Evolutionary conservation across 2,797 vertebrate genomes (phyloP).

Genomic region (Aotus griseimembra): DNA sequence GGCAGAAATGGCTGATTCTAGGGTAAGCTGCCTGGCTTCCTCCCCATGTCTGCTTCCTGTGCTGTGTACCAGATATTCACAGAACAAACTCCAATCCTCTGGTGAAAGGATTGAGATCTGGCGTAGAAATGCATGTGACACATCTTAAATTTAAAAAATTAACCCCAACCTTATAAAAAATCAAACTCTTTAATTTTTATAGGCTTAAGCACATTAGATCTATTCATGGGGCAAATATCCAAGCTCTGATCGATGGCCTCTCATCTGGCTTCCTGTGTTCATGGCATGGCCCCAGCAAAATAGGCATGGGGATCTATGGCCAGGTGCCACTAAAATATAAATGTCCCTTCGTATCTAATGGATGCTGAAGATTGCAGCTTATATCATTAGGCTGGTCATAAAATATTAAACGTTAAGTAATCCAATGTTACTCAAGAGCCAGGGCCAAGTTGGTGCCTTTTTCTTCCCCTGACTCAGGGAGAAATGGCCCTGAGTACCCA

Average conservation of each 20-base stretch:
- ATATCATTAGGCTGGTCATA: conserved; percentile 19
- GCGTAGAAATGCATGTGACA: conserved; percentile 40
- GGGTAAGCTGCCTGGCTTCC: neutral
- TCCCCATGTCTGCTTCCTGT: neutral
- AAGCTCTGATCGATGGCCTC: conserved; percentile 46
- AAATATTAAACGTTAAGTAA: conserved; percentile 60
- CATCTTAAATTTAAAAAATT: conserved; percentile 45
- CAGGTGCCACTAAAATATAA: conserved; percentile 57
- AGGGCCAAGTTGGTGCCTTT: neutral
- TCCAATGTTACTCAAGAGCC: conserved; percentile 15
- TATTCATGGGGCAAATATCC: conserved; percentile 47
- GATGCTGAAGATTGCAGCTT: conserved; percentile 46
- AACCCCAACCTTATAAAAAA: conserved; percentile 43
- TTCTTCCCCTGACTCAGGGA: neutral
- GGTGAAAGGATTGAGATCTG: neutral
- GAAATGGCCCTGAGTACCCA: neutral
- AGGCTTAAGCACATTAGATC: neutral
- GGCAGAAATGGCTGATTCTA: neutral
- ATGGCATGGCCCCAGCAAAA: conserved; percentile 6
- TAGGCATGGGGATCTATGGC: neutral
- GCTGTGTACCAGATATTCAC: neutral
- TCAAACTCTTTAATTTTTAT: conserved; percentile 34
- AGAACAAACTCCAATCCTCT: neutral
- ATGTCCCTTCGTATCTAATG: conserved; percentile 63
- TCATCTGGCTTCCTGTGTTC: conserved; percentile 43